Evolutionary conservation across 2,888 invertebrate species (phyloP).

Genomic region (Drosophila ustulata): DNA sequence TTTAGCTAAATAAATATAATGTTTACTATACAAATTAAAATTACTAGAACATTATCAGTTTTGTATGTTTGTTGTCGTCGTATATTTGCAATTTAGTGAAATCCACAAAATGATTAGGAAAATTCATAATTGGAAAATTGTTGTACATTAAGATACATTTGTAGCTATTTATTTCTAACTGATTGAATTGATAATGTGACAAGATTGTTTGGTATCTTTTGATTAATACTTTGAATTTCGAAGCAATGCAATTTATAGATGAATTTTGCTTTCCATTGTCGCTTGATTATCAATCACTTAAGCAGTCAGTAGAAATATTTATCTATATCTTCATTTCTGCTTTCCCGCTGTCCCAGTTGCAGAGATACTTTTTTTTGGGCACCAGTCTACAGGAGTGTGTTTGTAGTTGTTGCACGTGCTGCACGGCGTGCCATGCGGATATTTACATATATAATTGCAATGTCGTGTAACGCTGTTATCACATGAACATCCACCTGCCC

Average conservation of each 20-base stretch:
- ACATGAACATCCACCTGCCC: constrained; percentile 31
- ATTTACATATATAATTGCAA: constrained; percentile 72
- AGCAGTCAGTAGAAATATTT: not conserved
- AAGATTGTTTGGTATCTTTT: too few relatives aligned
- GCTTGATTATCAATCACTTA: not conserved
- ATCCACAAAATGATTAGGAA: too few relatives aligned
- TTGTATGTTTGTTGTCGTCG: too few relatives aligned
- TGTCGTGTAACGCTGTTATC: constrained; percentile 59
- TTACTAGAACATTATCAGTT: too few relatives aligned
- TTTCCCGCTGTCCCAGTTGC: not conserved
- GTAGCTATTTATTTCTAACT: too few relatives aligned
- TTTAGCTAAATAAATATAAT: too few relatives aligned
- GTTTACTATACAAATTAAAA: too few relatives aligned
- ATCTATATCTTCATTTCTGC: not conserved
- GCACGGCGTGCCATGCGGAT: constrained; percentile 16
- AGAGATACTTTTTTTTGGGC: not conserved
- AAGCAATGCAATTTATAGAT: too few relatives aligned
- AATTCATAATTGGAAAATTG: too few relatives aligned
- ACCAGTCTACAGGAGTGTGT: not conserved
- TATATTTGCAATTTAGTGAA: too few relatives aligned
- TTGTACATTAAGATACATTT: too few relatives aligned
- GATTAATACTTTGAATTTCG: not conserved
- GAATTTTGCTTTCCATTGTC: not conserved
- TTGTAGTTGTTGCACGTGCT: constrained; percentile 11
- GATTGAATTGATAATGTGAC: too few relatives aligned